phyloP scores from a whole-genome alignment of 1,140 invertebrate species.

The Phymastichus coffea region DNA sequence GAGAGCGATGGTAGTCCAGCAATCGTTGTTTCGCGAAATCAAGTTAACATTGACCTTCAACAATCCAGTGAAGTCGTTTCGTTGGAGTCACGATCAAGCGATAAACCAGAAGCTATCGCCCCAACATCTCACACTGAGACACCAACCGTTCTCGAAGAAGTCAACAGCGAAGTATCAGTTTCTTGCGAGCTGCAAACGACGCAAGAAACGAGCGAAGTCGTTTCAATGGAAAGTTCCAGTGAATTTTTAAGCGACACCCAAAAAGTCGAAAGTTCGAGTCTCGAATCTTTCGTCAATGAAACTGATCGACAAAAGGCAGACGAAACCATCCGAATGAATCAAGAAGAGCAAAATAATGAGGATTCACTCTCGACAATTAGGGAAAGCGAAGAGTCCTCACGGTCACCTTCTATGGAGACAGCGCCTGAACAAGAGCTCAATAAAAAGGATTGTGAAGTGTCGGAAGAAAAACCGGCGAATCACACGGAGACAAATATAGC shows the following conservation, averaged over 20 bases:
- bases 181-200: constrained; percentile 44
- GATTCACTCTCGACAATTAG: not conserved
- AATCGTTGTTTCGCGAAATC: constrained; percentile 51
- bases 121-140: constrained; percentile 42
- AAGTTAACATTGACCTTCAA: constrained; percentile 29
- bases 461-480: constrained; percentile 16
- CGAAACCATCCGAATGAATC: constrained; percentile 14
- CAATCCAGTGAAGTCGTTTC: constrained; percentile 59
- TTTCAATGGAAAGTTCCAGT: constrained; percentile 48
- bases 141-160: constrained; percentile 45
- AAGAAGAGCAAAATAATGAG: constrained; percentile 21
- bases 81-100: constrained; percentile 55
- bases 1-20: constrained; percentile 60
- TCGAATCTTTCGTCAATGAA: constrained; percentile 41
- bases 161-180: constrained; percentile 40
- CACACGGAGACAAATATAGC: constrained; percentile 3
- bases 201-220: constrained; percentile 47
- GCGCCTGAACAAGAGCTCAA: constrained; percentile 1
- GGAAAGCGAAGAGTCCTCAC: constrained; percentile 7
- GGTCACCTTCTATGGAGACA: not conserved
- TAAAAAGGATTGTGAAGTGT: not conserved
- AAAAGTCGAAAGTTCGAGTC: constrained; percentile 43
- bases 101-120: constrained; percentile 44
- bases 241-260: constrained; percentile 57
- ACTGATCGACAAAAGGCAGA: constrained; percentile 36